Percentiles rank a stretch among this genome's conserved stretches.
phyloP scores from a whole-genome alignment of 53 echinoderm and acorn worm species.

The Temnopleurus reevesii region DNA sequence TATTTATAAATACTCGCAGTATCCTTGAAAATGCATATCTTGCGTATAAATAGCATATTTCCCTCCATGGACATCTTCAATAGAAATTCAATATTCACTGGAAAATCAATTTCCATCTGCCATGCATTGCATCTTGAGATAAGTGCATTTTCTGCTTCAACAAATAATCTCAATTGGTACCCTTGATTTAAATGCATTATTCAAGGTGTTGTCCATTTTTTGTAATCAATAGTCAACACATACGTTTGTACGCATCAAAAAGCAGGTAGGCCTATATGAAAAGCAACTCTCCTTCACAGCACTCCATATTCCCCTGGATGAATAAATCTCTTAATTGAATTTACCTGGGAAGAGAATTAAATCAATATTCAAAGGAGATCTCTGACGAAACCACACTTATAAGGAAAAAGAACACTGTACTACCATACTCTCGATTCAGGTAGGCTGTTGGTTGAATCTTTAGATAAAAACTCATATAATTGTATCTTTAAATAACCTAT shows the following conservation, averaged over 20 bases:
- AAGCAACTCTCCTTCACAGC: neutral
- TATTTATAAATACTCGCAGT: neutral
- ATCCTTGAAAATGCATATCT: too few relatives aligned
- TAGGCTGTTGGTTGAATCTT: neutral
- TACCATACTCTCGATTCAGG: neutral
- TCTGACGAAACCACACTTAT: neutral
- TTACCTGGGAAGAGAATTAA: neutral
- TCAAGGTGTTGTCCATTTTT: neutral
- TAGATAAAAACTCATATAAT: too few relatives aligned
- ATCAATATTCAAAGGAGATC: neutral
- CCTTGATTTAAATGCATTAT: neutral
- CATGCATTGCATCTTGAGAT: neutral
- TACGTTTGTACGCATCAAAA: neutral
- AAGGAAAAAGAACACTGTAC: neutral
- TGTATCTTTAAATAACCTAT: too few relatives aligned
- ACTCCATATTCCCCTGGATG: neutral
- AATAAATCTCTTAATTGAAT: neutral
- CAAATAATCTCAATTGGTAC: neutral
- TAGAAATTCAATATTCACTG: too few relatives aligned
- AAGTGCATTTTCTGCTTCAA: neutral
- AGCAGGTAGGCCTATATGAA: neutral
- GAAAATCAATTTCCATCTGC: too few relatives aligned
- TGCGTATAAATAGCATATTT: too few relatives aligned
- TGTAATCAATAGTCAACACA: neutral
- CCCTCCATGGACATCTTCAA: too few relatives aligned